A percentile compares a stretch with the other conserved stretches of the same genome.
phyloP scores from a whole-genome alignment of 2,113 vertebrate genomes.

The Jaculus jaculus region DNA sequence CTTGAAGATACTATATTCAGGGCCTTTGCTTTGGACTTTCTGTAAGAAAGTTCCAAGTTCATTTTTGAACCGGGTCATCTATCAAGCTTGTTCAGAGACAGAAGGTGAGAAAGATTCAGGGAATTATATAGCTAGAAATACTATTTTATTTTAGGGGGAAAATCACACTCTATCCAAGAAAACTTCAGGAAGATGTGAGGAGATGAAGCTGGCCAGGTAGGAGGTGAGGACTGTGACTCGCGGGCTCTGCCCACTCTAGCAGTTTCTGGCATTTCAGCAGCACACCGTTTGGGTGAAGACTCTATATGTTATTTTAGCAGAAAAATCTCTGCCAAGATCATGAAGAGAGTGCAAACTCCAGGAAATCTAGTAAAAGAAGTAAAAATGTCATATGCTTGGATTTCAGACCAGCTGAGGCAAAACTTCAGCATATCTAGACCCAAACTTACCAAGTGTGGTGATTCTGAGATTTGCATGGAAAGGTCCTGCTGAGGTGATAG shows the following conservation, averaged over 20 bases:
- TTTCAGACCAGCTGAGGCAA: slow-evolving; percentile 67
- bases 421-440: slow-evolving; percentile 45
- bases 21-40: slow-evolving; percentile 14
- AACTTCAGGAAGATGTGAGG: slow-evolving; percentile 35
- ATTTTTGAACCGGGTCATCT: slow-evolving; percentile 47
- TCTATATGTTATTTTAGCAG: slow-evolving; percentile 78
- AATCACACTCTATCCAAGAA: slow-evolving; percentile 35
- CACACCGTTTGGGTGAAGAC: slow-evolving; percentile 67
- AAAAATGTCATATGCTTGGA: slow-evolving; percentile 75
- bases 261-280: slow-evolving; percentile 70
- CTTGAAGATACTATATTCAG: neutral
- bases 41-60: slow-evolving; percentile 8
- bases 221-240: slow-evolving; percentile 62
- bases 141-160: slow-evolving; percentile 52
- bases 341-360: slow-evolving; percentile 76
- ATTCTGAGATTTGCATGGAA: neutral
- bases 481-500: slow-evolving; percentile 21
- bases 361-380: slow-evolving; percentile 78
- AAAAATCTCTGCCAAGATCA: slow-evolving; percentile 68
- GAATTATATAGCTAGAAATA: slow-evolving; percentile 42
- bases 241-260: slow-evolving; percentile 65
- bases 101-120: slow-evolving; percentile 44
- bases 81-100: slow-evolving; percentile 7
- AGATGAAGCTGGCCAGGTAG: slow-evolving; percentile 66
- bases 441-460: neutral